A percentile compares a stretch with the other conserved stretches of the same genome.
Evolutionary conservation across 2,888 invertebrate species (phyloP).

Genomic region (Exocentrus adspersus): DNA sequence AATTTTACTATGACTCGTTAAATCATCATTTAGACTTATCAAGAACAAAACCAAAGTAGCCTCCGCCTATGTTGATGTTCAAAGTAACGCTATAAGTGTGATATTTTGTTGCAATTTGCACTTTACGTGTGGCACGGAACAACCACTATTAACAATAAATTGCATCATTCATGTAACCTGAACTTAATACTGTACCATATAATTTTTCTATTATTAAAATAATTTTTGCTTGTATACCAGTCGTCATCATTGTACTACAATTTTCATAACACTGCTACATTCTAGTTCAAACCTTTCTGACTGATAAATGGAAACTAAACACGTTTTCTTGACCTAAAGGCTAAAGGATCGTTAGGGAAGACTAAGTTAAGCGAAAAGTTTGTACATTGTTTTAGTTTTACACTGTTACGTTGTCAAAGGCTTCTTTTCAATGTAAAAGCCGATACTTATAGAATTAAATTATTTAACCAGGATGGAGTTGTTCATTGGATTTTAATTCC

Average conservation of each 20-base stretch:
- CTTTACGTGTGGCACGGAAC: conserved; percentile 18
- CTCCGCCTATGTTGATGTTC: conserved; percentile 58
- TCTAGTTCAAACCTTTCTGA: no score
- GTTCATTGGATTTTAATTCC: background rate
- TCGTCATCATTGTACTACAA: conserved; percentile 15
- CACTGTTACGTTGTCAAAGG: background rate
- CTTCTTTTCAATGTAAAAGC: background rate
- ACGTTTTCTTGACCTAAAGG: no score
- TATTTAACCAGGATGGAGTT: background rate
- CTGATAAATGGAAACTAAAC: no score
- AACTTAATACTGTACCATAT: conserved; percentile 14
- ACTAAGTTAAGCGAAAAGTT: no score
- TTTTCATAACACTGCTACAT: no score
- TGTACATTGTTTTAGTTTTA: background rate
- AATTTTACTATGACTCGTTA: conserved; percentile 41
- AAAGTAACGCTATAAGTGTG: conserved; percentile 58
- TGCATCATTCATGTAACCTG: conserved; percentile 22
- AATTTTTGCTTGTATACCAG: conserved; percentile 21
- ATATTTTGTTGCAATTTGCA: conserved; percentile 48
- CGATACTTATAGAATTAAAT: background rate
- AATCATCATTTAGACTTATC: conserved; percentile 44
- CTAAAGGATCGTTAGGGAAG: no score
- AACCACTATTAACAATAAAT: conserved; percentile 22
- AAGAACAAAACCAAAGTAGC: conserved; percentile 52
- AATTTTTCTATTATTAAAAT: conserved; percentile 26